Conservation (phyloP, 2,888 invertebrate genomes). For the Heliothis peltigera region DNA sequence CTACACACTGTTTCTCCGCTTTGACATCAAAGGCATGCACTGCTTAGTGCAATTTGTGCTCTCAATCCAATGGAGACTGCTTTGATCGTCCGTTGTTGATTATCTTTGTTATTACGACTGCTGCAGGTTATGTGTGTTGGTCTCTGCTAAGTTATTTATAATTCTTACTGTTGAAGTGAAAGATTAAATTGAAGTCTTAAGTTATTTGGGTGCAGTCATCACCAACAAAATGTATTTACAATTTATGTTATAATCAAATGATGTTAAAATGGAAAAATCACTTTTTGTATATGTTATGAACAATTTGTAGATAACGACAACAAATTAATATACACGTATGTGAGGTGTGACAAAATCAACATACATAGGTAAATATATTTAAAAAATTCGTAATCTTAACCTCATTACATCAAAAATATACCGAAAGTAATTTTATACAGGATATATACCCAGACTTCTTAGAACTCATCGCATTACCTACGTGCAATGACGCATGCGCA, state of each 20-base stretch:
- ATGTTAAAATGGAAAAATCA: too few species aligned
- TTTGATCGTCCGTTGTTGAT: conserved; percentile 52
- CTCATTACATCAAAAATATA: neutral
- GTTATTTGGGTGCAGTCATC: neutral
- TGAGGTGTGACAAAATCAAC: too few species aligned
- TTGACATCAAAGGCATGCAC: conserved; percentile 59
- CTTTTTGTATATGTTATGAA: too few species aligned
- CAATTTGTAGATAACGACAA: too few species aligned
- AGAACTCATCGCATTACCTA: conserved; percentile 4
- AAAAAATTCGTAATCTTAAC: neutral
- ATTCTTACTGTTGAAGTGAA: neutral
- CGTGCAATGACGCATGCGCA: conserved; percentile 53
- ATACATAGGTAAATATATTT: neutral
- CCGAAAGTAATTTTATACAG: conserved; percentile 1
- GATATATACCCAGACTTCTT: conserved; percentile 6
- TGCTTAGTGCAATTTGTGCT: conserved; percentile 60
- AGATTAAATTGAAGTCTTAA: too few species aligned
- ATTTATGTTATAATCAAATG: too few species aligned
- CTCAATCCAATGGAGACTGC: conserved; percentile 56
- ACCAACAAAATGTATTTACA: neutral
- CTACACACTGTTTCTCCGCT: conserved; percentile 46
- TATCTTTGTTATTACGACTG: conserved; percentile 54
- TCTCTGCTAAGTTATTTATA: neutral
- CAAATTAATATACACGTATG: too few species aligned
- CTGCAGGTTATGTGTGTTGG: neutral